phyloP scores from a whole-genome alignment of 2,113 vertebrate species.

The Anseranas semipalmata region DNA sequence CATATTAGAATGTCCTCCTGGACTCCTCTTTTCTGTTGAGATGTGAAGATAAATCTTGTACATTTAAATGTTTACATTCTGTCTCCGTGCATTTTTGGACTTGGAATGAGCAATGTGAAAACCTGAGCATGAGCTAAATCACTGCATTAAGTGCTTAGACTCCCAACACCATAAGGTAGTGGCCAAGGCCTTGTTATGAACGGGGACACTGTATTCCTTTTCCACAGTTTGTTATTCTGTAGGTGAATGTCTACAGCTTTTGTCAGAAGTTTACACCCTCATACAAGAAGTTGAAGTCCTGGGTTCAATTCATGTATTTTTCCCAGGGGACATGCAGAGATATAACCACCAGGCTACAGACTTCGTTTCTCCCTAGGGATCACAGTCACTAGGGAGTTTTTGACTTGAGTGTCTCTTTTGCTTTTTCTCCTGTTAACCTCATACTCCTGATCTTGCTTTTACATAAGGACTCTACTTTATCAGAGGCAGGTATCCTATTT shows the following conservation, averaged over 20 bases:
- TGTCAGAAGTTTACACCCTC: not conserved
- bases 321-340: not conserved
- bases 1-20: accelerated
- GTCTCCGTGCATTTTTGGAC: not conserved
- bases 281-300: not conserved
- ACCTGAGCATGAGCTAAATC: not conserved
- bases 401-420: not conserved
- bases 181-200: not conserved
- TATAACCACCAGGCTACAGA: not conserved
- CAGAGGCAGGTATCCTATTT: not conserved
- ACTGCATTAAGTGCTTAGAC: not conserved
- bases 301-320: not conserved
- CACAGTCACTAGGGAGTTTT: not conserved
- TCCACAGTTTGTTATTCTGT: not conserved
- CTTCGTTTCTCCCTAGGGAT: not conserved
- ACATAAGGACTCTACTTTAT: not conserved
- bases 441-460: not conserved
- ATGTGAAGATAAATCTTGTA: not conserved
- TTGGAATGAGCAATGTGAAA: accelerated
- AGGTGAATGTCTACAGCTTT: not conserved
- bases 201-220: not conserved
- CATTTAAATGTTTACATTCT: not conserved
- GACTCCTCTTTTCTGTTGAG: not conserved
- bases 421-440: not conserved
- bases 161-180: not conserved